Base-by-base conservation (phyloP, 2,113 vertebrate species). In the Chaetops frenatus region DNA sequence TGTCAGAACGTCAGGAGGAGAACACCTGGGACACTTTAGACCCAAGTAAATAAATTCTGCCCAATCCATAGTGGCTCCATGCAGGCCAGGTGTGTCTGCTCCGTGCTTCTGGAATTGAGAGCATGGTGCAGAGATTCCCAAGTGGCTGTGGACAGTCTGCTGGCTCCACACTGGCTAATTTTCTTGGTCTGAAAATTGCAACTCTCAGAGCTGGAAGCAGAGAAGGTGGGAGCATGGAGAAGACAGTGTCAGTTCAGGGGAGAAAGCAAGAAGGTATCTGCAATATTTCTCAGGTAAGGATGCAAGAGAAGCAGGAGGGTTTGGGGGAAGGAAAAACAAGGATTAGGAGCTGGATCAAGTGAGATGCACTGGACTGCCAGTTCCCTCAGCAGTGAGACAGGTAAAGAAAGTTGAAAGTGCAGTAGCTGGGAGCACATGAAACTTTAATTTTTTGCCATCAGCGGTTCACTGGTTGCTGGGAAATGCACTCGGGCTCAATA, bases 11-110 rank as follows among this genome's bases (percentile, higher is more conserved):
- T 91, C 94, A 85, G 87, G 82, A 91, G 96, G 54, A 85, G 78
- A 95, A 87, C 88, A 91, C 93, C 78, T 64, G 90, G 87, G 90
- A 57, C 73, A 90, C 62, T 82, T 42, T 85, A 96, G 81, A 94
- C 85, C 95, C 92, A 76, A 79, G 96, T 17, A 90, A 93, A 97
- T 92, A 93, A 95, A 93, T 45, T 80, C 88, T 97, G 95, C 96
- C 90, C 90, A 90, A 70, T 94, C 90, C 94, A 94, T 60, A 93
- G 94, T 88, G 95, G 94, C 92, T 96, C 88, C 95, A 76, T 83
- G 95, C 88, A 95, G 94, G 96, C 95, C 96, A 96, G 95, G 90
- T 94, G 94, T 88, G 92, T 96, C 96, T 95, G 96, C 96, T 96
- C 96, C 85, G 58, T 96, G 96, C 96, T 97, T 93, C 96, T 92